These are phyloP conservation scores for Eustalomyia histrio DNA, from an alignment of 2,888 invertebrate species.

Conservation along the genomic window DNA sequence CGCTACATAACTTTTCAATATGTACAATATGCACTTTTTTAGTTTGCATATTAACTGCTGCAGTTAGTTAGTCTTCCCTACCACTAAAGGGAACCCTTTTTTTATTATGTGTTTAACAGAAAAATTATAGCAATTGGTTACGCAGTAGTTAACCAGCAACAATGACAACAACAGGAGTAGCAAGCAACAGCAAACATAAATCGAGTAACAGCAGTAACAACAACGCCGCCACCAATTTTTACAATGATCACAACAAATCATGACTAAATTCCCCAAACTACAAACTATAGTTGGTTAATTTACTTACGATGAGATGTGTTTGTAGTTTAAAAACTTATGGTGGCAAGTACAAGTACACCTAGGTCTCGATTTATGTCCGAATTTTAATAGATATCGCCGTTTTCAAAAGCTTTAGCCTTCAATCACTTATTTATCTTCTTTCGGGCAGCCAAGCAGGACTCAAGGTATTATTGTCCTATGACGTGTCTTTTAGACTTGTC, in stretches of 20 bases:
- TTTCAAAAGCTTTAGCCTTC: too few species aligned
- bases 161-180: constrained; percentile 29
- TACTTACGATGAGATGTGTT: constrained; percentile 35
- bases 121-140: constrained; percentile 63
- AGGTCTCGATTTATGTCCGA: too few species aligned
- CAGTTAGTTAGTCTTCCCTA: constrained; percentile 9
- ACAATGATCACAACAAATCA: constrained; percentile 66
- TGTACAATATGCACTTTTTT: constrained; percentile 31
- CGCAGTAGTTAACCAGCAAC: constrained; percentile 40
- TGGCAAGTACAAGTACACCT: constrained; percentile 17
- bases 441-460: too few species aligned
- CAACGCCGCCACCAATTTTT: constrained; percentile 61
- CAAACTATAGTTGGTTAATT: constrained; percentile 58
- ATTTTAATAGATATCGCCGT: too few species aligned
- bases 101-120: constrained; percentile 55
- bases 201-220: constrained; percentile 38
- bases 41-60: not conserved
- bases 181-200: constrained; percentile 25
- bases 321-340: constrained; percentile 48
- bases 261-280: constrained; percentile 49
- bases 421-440: too few species aligned
- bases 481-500: too few species aligned
- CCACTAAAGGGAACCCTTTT: constrained; percentile 12
- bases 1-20: constrained; percentile 53
- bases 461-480: too few species aligned